A percentile compares a stretch with the other conserved stretches of the same genome.
These are phyloP conservation scores for Tenebrosternarchus preto DNA, from an alignment of 2,113 vertebrate species.

Conservation along the genomic window DNA sequence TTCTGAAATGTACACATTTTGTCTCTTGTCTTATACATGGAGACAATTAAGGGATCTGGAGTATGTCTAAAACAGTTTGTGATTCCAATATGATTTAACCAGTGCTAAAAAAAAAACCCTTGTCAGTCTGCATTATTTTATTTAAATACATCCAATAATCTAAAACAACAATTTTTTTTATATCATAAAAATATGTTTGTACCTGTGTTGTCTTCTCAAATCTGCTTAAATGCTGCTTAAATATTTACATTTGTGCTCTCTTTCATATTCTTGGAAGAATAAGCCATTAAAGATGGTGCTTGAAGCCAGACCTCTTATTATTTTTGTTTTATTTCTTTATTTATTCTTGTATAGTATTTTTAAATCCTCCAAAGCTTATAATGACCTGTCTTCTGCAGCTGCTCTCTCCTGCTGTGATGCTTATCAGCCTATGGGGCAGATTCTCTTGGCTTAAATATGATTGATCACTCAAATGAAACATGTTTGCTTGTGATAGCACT, in stretches of 20 bases:
- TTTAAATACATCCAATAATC: conserved; percentile 13
- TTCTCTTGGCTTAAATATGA: conserved; percentile 65
- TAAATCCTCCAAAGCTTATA: neutral
- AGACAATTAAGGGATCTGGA: no score
- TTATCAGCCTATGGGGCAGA: conserved; percentile 54
- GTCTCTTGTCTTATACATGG: no score
- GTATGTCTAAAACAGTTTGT: no score
- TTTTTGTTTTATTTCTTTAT: neutral
- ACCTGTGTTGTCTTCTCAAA: no score
- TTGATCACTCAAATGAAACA: conserved; percentile 57
- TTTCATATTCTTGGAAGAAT: neutral
- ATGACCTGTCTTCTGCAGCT: conserved; percentile 12
- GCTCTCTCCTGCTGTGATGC: conserved; percentile 50
- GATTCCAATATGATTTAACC: no score
- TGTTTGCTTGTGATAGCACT: conserved; percentile 50
- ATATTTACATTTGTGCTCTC: neutral
- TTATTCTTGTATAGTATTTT: neutral
- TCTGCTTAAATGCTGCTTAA: no score
- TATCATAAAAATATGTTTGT: no score
- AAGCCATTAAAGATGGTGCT: neutral
- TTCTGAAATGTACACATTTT: no score
- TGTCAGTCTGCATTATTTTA: neutral
- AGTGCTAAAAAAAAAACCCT: no score
- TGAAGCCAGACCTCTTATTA: neutral
- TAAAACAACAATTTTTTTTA: conserved; percentile 11